phyloP scores from a whole-genome alignment of 2,113 vertebrate species.

The Mesoclemmys tuberculata region DNA sequence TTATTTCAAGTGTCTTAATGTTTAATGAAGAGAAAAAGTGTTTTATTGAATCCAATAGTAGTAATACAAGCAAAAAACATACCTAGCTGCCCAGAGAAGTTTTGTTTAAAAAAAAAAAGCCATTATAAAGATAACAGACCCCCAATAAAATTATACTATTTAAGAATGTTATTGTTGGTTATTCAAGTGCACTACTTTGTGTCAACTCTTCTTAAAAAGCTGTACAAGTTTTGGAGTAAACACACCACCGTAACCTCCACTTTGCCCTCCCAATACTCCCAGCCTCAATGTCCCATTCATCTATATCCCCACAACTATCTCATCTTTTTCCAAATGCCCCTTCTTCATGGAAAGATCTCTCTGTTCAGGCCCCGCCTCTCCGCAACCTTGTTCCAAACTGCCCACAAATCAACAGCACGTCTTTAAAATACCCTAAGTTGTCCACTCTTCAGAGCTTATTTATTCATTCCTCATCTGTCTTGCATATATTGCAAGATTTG shows the following conservation, averaged over 20 bases:
- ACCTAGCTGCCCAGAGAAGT: background rate
- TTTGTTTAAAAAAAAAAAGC: background rate
- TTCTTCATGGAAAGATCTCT: background rate
- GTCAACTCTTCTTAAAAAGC: background rate
- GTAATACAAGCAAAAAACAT: background rate
- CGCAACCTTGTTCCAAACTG: background rate
- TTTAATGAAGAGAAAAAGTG: background rate
- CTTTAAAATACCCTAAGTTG: background rate
- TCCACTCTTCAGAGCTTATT: background rate
- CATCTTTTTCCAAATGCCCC: background rate
- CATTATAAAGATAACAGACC: background rate
- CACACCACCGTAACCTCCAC: background rate
- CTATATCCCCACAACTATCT: no score
- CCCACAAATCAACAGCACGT: background rate
- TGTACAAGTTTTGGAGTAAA: background rate
- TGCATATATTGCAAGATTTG: background rate
- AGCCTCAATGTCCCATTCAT: no score
- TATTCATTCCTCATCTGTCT: background rate
- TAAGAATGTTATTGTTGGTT: background rate
- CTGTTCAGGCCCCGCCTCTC: background rate
- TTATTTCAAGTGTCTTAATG: background rate
- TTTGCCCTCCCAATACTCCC: background rate
- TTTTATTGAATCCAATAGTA: background rate
- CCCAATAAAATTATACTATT: background rate
- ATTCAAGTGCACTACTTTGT: background rate